A percentile compares a stretch with the other conserved stretches of the same genome.
phyloP scores from a whole-genome alignment of 1,140 invertebrate genomes.

The Ceratosolen fusciceps region DNA sequence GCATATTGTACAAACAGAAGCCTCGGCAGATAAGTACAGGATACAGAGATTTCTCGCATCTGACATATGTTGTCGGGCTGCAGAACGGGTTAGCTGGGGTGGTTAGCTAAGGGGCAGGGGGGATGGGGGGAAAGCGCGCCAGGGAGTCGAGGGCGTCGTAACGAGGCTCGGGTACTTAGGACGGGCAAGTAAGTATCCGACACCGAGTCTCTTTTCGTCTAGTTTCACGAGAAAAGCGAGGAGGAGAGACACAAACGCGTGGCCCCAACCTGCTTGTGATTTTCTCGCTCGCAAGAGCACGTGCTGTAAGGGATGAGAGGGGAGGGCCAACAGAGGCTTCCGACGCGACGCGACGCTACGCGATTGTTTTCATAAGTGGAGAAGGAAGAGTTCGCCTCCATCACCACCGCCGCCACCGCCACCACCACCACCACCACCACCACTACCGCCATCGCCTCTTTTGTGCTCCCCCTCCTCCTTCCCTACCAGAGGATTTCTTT shows the following conservation, averaged over 20 bases:
- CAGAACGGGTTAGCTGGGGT: conserved; percentile 9
- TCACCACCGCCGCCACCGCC: too few relatives aligned
- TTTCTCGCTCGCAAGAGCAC: not conserved
- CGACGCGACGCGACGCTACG: not conserved
- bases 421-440: too few relatives aligned
- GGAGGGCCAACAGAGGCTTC: not conserved
- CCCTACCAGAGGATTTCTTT: not conserved
- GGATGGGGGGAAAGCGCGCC: too few relatives aligned
- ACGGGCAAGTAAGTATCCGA: too few relatives aligned
- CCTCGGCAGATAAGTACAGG: not conserved
- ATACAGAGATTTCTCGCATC: conserved; percentile 2
- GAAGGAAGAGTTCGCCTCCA: too few relatives aligned
- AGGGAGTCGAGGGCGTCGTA: too few relatives aligned
- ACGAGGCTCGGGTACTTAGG: too few relatives aligned
- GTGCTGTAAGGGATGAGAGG: not conserved
- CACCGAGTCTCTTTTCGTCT: too few relatives aligned
- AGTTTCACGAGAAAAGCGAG: not conserved
- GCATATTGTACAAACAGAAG: conserved; percentile 21
- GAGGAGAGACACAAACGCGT: conserved; percentile 21
- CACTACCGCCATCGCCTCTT: not conserved
- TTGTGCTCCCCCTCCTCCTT: not conserved
- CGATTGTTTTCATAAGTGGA: conserved; percentile 29
- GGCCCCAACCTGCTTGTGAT: conserved; percentile 14
- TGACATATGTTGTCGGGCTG: not conserved
- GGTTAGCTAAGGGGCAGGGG: too few relatives aligned